Evolutionary conservation across 2,797 vertebrate species (phyloP).

Genomic region (Denticeps clupeoides): DNA sequence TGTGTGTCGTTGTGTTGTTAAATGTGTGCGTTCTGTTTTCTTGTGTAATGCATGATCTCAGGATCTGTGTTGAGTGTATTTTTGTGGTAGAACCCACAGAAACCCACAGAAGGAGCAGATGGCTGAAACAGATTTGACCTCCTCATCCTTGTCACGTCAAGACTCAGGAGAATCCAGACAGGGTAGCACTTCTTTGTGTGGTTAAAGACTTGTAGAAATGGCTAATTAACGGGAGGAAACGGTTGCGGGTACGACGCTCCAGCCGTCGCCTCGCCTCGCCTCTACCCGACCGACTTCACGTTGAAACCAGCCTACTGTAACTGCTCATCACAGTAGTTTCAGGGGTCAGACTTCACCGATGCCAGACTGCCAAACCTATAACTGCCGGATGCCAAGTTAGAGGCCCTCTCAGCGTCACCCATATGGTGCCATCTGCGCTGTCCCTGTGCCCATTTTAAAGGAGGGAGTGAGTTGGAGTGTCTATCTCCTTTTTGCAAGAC

Average conservation of each 20-base stretch:
- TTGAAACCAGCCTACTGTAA: not conserved
- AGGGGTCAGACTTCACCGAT: conserved; percentile 51
- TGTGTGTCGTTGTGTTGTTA: conserved; percentile 26
- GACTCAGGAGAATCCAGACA: too few relatives aligned
- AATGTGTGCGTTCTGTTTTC: conserved; percentile 27
- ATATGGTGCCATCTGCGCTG: conserved; percentile 67
- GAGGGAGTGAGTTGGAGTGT: conserved; percentile 24
- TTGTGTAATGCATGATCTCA: conserved; percentile 33
- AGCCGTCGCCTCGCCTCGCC: too few relatives aligned
- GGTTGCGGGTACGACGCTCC: too few relatives aligned
- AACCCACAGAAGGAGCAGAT: conserved; percentile 47
- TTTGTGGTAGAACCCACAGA: too few relatives aligned
- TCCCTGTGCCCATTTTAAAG: conserved; percentile 45
- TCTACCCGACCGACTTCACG: too few relatives aligned
- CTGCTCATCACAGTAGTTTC: conserved; percentile 25
- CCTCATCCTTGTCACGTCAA: conserved; percentile 31
- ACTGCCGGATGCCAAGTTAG: conserved; percentile 48
- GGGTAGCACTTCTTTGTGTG: too few relatives aligned
- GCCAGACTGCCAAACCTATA: conserved; percentile 46
- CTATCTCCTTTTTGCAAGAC: conserved; percentile 35
- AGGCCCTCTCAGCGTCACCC: conserved; percentile 59
- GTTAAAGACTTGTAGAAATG: too few relatives aligned
- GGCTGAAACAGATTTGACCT: conserved; percentile 47
- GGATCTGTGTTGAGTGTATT: too few relatives aligned
- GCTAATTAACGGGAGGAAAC: too few relatives aligned